Base-by-base conservation (phyloP, 37 sponge, comb jelly and placozoan species). In the Ianthella basta region DNA sequence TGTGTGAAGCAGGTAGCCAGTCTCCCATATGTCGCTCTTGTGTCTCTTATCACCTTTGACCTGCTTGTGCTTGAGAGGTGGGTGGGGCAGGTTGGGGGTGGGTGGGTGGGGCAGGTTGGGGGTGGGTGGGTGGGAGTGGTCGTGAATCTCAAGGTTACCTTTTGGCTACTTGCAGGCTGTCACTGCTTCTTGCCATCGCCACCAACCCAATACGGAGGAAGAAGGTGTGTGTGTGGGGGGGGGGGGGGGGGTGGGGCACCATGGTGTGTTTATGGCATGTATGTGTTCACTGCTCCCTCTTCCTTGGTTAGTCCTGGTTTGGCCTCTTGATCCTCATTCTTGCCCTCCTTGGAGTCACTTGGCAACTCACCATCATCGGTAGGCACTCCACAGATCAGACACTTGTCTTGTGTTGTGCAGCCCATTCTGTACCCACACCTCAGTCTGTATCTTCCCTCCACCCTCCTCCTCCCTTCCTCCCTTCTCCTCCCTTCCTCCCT, bases 251-350 rank as follows among this genome's bases (percentile, higher is more conserved):
- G 50, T 44, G 8, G 50, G 3, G 50, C 8, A 44, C 50, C 8
- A 8, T 44, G 50, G 50, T 8, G 50, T 44, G 50, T 10, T 44
- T n/a, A n/a, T n/a, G n/a, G n/a, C n/a, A n/a, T n/a, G n/a, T n/a
- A n/a, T n/a, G n/a, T n/a, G n/a, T n/a, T n/a, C n/a, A n/a, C n/a
- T n/a, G n/a, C 50, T 8, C 50, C 50, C 50, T 8, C 50, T 8
- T 8, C 50, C 50, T n/a, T n/a, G n/a, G n/a, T 20, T 12, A 75
- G 78, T 75, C 78, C 20, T 75, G 78, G 78, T 75, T 75, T 75
- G 78, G 78, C 32, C 78, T 75, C 25, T 12, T 75, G n/a, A 50
- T 75, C 38, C 53, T 75, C 50, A 10, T 75, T 2, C 25, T 75
- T 6, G 44, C 25, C 0, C 39, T 75, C 23, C 78, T 75, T 18